Conservation (phyloP, 1,140 invertebrate species). For the Brachionus calyciflorus region DNA sequence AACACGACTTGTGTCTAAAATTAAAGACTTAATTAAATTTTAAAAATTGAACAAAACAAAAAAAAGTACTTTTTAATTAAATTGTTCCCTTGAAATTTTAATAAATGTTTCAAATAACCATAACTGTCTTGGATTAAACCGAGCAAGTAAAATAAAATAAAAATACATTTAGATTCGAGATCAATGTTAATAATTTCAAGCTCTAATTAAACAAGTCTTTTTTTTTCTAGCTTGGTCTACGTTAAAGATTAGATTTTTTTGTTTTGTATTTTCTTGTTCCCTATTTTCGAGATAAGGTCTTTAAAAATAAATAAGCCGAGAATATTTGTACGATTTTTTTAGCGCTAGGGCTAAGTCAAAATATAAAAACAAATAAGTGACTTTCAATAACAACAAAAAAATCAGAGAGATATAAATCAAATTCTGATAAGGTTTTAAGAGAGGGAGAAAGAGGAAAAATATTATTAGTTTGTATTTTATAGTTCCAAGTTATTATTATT, state of each 20-base stretch:
- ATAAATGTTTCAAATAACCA: neutral
- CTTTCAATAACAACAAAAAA: too few relatives aligned
- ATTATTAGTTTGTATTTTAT: constrained; percentile 36
- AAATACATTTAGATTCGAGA: neutral
- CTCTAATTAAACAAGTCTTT: constrained; percentile 46
- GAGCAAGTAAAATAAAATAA: too few relatives aligned
- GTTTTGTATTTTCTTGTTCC: too few relatives aligned
- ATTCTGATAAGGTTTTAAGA: neutral
- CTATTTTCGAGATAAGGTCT: constrained; percentile 30
- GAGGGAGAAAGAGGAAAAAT: neutral
- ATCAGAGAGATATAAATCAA: constrained; percentile 45
- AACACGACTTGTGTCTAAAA: too few relatives aligned
- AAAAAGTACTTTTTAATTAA: neutral
- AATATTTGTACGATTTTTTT: neutral
- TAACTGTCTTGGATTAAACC: too few relatives aligned
- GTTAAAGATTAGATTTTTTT: constrained; percentile 42
- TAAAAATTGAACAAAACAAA: too few relatives aligned
- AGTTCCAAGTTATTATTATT: constrained; percentile 10
- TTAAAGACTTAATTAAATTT: neutral
- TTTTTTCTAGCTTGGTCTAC: too few relatives aligned
- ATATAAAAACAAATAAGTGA: constrained; percentile 15
- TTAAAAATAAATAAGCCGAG: constrained; percentile 42
- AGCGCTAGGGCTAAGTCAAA: neutral
- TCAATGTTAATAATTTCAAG: constrained; percentile 40
- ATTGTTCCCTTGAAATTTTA: neutral